Base-by-base conservation (phyloP, 2,113 vertebrate genomes). In the Smithornis capensis region DNA sequence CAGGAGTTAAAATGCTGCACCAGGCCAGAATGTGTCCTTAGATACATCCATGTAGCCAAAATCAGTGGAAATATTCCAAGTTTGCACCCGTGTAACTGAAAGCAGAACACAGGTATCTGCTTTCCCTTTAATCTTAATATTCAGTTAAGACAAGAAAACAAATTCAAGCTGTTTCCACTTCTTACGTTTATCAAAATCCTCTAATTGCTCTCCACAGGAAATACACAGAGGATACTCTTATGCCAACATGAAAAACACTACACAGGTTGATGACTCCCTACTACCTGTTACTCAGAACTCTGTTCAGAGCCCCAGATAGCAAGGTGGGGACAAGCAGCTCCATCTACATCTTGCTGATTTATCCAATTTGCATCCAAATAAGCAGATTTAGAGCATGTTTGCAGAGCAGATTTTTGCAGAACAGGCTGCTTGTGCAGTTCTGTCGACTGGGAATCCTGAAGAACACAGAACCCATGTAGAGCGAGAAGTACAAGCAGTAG, bases 91-190 rank as follows among this genome's bases (percentile, higher is more conserved):
- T 57, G 55, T 69, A 52, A 90, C 67, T 77, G 63, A 68, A 90
- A 91, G 79, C 17, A 88, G 45, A 83, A 90, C 8, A 24, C 52
- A 91, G 21, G 28, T 90, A 83, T 38, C 92, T 90, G 70, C 71
- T 80, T 90, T 83, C 63, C 28, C 63, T 88, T 85, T 40, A 55
- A 50, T 69, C 33, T 85, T 42, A 44, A 63, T 45, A 50, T 23
- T 78, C 70, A 71, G 12, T 44, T n/a, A 83, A 60, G 29, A 60
- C 63, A 76, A 12, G 11, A 87, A 96, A 91, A 91, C 70, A 83
- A 89, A 71, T 71, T 64, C 92, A 96, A 67, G 90, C 87, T 96
- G 93, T 90, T 97, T 95, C 94, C 83, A 95, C 83, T 97, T 96
- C 92, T 84, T 91, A 63, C 44, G 89, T 95, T 97, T 96, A 92